These are phyloP conservation scores for Pelagia noctiluca DNA, from an alignment of 30 jellyfish, hydroid and myxozoan genomes.

Conservation along the genomic window DNA sequence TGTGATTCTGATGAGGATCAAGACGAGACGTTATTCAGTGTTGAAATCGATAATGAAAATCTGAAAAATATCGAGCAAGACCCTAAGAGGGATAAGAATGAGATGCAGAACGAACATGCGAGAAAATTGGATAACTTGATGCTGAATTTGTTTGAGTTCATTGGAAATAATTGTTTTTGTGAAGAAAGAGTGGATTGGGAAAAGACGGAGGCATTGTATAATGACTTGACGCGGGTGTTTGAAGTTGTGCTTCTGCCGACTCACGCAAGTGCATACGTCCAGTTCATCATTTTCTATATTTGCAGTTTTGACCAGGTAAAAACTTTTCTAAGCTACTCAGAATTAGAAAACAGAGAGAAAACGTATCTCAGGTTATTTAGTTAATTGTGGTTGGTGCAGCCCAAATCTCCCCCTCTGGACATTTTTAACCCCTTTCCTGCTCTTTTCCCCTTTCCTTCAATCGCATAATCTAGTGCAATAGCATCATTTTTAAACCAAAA, in stretches of 20 bases:
- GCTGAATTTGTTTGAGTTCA: conserved; percentile 39
- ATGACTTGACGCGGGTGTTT: conserved; percentile 47
- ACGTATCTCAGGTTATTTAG: no score
- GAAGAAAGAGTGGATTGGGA: conserved; percentile 49
- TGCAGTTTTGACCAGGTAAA: conserved; percentile 80
- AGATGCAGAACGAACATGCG: conserved; percentile 49
- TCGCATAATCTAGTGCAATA: no score
- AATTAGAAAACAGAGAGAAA: no score
- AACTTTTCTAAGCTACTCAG: no score
- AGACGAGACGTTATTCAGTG: conserved; percentile 55
- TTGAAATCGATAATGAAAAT: conserved; percentile 52
- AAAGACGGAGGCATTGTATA: conserved; percentile 13
- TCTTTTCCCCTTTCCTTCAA: no score
- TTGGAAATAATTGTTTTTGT: conserved; percentile 28
- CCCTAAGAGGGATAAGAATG: neutral
- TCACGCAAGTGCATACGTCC: conserved; percentile 76
- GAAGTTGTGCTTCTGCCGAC: conserved; percentile 69
- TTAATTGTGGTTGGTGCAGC: no score
- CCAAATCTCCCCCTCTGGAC: no score
- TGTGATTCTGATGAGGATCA: conserved; percentile 34
- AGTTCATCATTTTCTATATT: conserved; percentile 58
- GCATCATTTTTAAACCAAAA: no score
- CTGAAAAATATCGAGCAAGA: neutral
- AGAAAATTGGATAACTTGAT: conserved; percentile 64
- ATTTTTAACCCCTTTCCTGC: no score